Evolutionary conservation across 1,140 invertebrate species (phyloP).

Genomic region (Drosophila santomea): DNA sequence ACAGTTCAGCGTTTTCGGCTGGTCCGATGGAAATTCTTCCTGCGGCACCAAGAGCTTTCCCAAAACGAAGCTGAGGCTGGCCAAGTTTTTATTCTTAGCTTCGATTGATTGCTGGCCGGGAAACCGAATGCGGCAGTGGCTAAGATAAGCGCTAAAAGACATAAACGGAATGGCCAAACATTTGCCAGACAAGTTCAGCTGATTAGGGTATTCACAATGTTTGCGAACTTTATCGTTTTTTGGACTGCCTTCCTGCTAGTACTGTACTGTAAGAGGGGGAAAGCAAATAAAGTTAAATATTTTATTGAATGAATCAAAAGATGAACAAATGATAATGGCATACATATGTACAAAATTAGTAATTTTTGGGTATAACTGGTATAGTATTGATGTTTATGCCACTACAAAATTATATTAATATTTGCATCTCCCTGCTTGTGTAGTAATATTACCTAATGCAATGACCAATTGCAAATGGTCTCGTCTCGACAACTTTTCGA

Average conservation of each 20-base stretch:
- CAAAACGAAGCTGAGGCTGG: conserved; percentile 18
- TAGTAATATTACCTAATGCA: too few relatives aligned
- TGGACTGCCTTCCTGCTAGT: neutral
- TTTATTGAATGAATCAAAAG: neutral
- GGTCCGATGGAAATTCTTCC: conserved; percentile 13
- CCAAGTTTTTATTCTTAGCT: conserved; percentile 29
- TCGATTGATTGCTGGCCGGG: conserved; percentile 24
- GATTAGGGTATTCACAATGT: conserved; percentile 16
- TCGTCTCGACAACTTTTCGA: too few relatives aligned
- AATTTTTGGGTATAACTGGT: too few relatives aligned
- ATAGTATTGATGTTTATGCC: too few relatives aligned
- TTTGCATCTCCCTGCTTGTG: too few relatives aligned
- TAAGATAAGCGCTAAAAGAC: conserved; percentile 20
- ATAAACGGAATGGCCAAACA: conserved; percentile 14
- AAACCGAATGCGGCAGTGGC: conserved; percentile 13
- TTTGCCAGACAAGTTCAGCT: conserved; percentile 28
- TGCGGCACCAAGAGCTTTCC: conserved; percentile 26
- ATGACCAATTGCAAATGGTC: too few relatives aligned
- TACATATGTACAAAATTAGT: neutral
- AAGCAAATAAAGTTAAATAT: too few relatives aligned
- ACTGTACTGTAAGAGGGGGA: neutral
- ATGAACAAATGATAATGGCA: neutral
- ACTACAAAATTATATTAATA: too few relatives aligned
- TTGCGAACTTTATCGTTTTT: neutral
- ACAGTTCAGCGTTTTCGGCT: conserved; percentile 35